phyloP scores from a whole-genome alignment of 2,888 invertebrate species.

The Pristionchus entomophagus region DNA sequence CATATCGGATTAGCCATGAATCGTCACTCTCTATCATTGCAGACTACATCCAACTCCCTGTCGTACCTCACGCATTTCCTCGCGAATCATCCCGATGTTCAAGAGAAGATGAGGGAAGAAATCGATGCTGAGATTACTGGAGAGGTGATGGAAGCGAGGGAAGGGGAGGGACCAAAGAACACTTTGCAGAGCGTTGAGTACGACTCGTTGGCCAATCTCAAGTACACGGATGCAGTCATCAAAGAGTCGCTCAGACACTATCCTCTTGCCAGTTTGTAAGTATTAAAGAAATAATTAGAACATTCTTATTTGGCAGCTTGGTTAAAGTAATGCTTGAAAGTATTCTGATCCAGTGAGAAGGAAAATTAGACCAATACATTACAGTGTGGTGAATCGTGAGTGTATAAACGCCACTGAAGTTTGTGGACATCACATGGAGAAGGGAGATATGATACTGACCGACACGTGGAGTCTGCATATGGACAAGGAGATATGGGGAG shows the following conservation, averaged over 20 bases:
- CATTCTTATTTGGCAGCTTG: not conserved
- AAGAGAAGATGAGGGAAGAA: constrained; percentile 58
- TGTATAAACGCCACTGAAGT: constrained; percentile 27
- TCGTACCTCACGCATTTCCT: constrained; percentile 49
- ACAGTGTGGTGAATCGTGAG: constrained; percentile 40
- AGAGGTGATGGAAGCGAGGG: constrained; percentile 71
- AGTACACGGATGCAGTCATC: constrained; percentile 68
- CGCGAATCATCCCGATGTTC: constrained; percentile 61
- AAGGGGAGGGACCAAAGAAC: too few relatives aligned
- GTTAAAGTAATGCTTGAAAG: not conserved
- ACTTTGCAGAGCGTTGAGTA: constrained; percentile 58
- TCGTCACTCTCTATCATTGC: too few relatives aligned
- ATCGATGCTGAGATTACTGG: constrained; percentile 52
- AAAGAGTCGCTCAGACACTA: constrained; percentile 69
- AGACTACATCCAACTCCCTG: constrained; percentile 77
- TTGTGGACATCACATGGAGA: constrained; percentile 15
- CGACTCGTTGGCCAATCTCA: constrained; percentile 63
- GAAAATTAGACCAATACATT: not conserved
- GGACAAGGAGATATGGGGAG: constrained; percentile 47
- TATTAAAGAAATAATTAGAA: not conserved
- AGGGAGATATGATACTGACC: constrained; percentile 39
- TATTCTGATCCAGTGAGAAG: not conserved
- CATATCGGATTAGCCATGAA: not conserved
- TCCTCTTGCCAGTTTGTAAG: constrained; percentile 68
- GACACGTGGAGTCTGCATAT: constrained; percentile 46